Percentiles rank a stretch among this genome's conserved stretches.
These are phyloP conservation scores for Bombus superbus DNA, from an alignment of 1,140 invertebrate genomes.

Conservation along the genomic window DNA sequence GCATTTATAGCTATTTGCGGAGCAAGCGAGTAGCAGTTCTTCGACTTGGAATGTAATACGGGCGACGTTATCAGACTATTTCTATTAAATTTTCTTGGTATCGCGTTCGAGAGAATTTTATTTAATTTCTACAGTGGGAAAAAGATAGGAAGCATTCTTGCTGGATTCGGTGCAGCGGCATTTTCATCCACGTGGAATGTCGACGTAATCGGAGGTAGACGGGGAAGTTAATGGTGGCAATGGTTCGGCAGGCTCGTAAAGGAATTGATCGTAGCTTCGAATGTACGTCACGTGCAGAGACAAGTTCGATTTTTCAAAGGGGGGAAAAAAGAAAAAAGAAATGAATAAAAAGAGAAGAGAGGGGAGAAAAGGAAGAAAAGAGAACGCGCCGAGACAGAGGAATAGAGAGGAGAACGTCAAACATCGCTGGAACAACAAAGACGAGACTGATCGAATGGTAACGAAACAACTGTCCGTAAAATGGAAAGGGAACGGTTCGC, in stretches of 20 bases:
- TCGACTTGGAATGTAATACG: not conserved
- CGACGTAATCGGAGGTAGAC: constrained; percentile 65
- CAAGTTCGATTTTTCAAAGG: constrained; percentile 60
- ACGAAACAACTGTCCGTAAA: constrained; percentile 27
- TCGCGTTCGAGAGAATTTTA: not conserved
- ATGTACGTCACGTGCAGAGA: constrained; percentile 67
- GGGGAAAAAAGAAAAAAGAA: not conserved
- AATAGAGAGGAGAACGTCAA: not conserved
- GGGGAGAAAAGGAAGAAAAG: not conserved
- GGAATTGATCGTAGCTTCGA: constrained; percentile 67
- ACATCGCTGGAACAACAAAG: not conserved
- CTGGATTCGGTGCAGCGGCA: constrained; percentile 9
- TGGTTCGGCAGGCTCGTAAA: constrained; percentile 58
- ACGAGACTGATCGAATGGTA: constrained; percentile 15
- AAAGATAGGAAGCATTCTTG: not conserved
- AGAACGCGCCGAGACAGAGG: not conserved
- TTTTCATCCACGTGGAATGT: constrained; percentile 62
- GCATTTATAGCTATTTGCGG: no score
- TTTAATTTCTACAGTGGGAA: constrained; percentile 36
- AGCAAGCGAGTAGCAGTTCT: no score
- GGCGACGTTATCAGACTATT: no score
- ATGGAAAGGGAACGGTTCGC: constrained; percentile 7
- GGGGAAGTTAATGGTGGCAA: constrained; percentile 63
- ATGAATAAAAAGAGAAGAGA: not conserved
- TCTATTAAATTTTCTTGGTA: constrained; percentile 4